Evolutionary conservation across 2,888 invertebrate species (phyloP).

Genomic region (Zaprionus bogoriensis): DNA sequence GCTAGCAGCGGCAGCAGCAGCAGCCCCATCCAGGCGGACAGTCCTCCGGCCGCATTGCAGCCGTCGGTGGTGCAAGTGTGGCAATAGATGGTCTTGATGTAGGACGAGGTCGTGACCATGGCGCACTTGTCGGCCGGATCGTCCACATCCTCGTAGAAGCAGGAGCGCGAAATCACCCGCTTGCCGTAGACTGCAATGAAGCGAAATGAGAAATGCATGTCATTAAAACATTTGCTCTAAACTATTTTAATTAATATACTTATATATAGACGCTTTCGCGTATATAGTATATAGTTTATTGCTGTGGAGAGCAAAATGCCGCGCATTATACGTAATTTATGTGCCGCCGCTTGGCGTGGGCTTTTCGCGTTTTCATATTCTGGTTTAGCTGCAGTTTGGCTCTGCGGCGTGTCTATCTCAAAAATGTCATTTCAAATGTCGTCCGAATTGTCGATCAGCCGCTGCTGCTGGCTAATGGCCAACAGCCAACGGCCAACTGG

Average conservation of each 20-base stretch:
- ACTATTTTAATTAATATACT: constrained; percentile 48
- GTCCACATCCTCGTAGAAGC: constrained; percentile 82
- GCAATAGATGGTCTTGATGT: constrained; percentile 82
- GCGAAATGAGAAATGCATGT: constrained; percentile 10
- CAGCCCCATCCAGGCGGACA: constrained; percentile 63
- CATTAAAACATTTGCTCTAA: constrained; percentile 20
- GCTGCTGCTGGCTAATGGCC: constrained; percentile 36
- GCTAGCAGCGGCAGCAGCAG: constrained; percentile 60
- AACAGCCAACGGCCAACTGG: constrained; percentile 40
- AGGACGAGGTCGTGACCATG: constrained; percentile 81
- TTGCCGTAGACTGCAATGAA: constrained; percentile 82
- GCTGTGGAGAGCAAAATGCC: constrained; percentile 2
- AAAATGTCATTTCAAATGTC: constrained; percentile 68
- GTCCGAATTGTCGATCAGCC: constrained; percentile 49
- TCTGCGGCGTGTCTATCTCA: constrained; percentile 26
- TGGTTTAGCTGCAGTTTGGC: constrained; percentile 10
- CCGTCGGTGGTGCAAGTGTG: constrained; percentile 82
- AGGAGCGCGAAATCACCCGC: constrained; percentile 82
- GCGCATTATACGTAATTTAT: constrained; percentile 48
- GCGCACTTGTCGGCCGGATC: constrained; percentile 81
- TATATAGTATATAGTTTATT: not conserved
- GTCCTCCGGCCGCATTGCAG: constrained; percentile 79
- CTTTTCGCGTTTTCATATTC: constrained; percentile 15
- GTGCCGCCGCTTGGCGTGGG: constrained; percentile 52
- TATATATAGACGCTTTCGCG: not conserved